Base-by-base conservation (phyloP, 2,113 vertebrate genomes). In the Gnathonemus longibarbis region DNA sequence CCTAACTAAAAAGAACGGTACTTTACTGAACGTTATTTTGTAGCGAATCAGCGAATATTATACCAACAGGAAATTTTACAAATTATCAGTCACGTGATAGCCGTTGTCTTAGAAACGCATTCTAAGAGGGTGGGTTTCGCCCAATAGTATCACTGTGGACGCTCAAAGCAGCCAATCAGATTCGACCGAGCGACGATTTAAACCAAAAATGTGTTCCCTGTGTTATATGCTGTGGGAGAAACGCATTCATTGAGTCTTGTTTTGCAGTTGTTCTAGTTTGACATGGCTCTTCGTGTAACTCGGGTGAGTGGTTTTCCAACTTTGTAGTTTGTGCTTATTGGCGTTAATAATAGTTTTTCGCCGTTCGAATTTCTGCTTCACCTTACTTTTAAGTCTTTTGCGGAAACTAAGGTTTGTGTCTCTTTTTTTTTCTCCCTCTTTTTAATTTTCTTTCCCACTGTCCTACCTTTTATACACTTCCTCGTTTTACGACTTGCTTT, bases 241-340 rank as follows among this genome's bases (percentile, higher is more conserved):
- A 87, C 84, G 49, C 90, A 84, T 87, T 1, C 0, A 4, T n/a
- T 88, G 1, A 17, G 42, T 39, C 19, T 52, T n/a, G 39, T 24
- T 0, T 21, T 0, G 46, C 74, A 92, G 46, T 66, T 13, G 13
- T 31, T 8, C 27, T 15, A 0, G 0, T 52, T 90, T 8, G 77
- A 87, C 58, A 97, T 97, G 97, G 96, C 96, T 92, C 92, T 96
- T 1, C 93, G 95, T 45, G 85, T 94, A 0, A 95, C 93, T 1
- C 92, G 94, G 90, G 96, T 97, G 42, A 90, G 45, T 91, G 45
- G 7, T 0, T 0, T 87, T 88, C 10, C 27, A 27, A 1, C 62
- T 11, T 24, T 45, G 85, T 42, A 21, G 13, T 56, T 11, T 49
- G 9, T 39, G 0, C 74, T 53, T 19, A 2, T 31, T n/a, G 17